phyloP scores from a whole-genome alignment of 2,113 vertebrate genomes.

The Sapajus apella region DNA sequence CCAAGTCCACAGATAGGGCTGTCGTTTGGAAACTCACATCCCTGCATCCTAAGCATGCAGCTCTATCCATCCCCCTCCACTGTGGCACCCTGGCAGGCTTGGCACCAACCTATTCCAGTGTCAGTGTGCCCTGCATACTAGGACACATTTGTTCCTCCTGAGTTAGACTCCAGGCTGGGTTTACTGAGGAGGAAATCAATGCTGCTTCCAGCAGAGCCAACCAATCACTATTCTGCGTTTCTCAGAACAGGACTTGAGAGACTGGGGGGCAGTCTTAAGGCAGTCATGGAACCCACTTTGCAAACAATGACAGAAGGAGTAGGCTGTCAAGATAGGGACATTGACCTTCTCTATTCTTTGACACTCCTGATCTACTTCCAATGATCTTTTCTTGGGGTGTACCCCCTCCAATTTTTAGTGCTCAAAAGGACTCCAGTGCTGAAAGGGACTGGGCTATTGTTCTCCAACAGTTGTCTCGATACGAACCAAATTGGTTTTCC shows the following conservation, averaged over 20 bases:
- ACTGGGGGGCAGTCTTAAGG: neutral
- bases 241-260: neutral
- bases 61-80: neutral
- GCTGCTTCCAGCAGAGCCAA: neutral
- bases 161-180: neutral
- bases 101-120: neutral
- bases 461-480: neutral
- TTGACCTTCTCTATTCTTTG: neutral
- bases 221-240: neutral
- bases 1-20: neutral
- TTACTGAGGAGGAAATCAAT: neutral
- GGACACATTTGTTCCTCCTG: neutral
- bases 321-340: neutral
- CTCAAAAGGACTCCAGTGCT: neutral
- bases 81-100: neutral
- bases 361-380: neutral
- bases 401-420: neutral
- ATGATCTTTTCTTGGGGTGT: neutral
- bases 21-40: slow-evolving; percentile 16
- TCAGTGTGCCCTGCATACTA: neutral
- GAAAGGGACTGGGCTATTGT: neutral
- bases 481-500: neutral
- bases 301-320: neutral
- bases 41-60: neutral
- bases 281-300: neutral